These are phyloP conservation scores for Craterocephalus amniculus DNA, from an alignment of 2,797 vertebrate species.

Conservation along the genomic window DNA sequence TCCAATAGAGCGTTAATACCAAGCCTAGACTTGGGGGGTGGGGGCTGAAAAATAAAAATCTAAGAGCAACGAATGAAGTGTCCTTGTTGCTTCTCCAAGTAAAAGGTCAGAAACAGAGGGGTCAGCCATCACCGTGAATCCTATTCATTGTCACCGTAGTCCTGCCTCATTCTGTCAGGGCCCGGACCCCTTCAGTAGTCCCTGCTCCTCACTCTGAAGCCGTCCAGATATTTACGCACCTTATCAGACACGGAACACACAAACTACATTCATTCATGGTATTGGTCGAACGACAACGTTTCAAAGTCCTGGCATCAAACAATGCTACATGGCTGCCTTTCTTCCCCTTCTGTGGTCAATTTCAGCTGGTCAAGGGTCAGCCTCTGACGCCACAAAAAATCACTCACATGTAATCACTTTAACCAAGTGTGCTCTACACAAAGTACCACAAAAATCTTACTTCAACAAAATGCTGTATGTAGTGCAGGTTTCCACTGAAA, in stretches of 20 bases:
- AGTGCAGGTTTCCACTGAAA: constrained; percentile 8
- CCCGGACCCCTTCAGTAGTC: constrained; percentile 60
- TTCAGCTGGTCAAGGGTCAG: constrained; percentile 22
- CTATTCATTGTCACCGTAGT: constrained; percentile 67
- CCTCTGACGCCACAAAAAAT: constrained; percentile 7
- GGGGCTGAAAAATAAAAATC: constrained; percentile 33
- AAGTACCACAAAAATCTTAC: constrained; percentile 4
- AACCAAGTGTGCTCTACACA: constrained; percentile 15
- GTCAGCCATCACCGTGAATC: constrained; percentile 72
- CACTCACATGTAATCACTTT: constrained; percentile 13
- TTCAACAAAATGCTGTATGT: constrained; percentile 1
- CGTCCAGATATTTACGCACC: constrained; percentile 63
- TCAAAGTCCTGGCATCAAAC: constrained; percentile 6
- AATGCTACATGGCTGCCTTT: constrained; percentile 9
- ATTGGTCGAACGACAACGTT: neutral
- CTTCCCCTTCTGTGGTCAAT: neutral
- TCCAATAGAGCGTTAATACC: constrained; percentile 74
- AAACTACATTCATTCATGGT: constrained; percentile 32
- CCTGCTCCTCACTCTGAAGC: constrained; percentile 55
- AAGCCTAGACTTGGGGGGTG: constrained; percentile 22
- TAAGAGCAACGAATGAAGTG: constrained; percentile 62
- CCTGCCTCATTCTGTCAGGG: constrained; percentile 55
- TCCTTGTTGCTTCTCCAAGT: constrained; percentile 57
- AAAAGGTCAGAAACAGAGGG: constrained; percentile 71
- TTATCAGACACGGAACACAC: constrained; percentile 46